phyloP scores from a whole-genome alignment of 1,140 invertebrate species.

The Heliothis subflexa region DNA sequence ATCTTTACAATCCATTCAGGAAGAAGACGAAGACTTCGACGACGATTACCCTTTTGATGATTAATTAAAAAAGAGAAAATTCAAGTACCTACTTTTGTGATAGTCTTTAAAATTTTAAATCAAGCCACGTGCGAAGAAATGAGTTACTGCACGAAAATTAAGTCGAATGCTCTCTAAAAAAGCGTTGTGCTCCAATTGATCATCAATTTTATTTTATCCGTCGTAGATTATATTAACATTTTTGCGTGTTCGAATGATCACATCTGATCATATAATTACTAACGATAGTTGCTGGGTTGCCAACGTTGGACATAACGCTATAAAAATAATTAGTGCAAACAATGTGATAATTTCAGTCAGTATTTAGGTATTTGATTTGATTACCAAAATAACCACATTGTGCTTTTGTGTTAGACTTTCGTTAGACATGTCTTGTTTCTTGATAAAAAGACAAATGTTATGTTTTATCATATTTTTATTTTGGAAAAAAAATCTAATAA shows the following conservation, averaged over 20 bases:
- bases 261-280: background rate
- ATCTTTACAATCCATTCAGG: conserved; percentile 62
- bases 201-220: background rate
- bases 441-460: background rate
- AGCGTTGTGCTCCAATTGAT: background rate
- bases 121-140: too few relatives aligned
- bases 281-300: background rate
- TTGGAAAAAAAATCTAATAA: conserved; percentile 41
- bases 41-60: conserved; percentile 65
- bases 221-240: background rate
- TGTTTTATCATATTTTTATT: conserved; percentile 46
- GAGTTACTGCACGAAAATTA: background rate
- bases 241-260: background rate
- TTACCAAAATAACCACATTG: background rate
- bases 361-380: background rate
- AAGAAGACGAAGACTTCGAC: conserved; percentile 71
- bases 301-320: background rate
- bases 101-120: conserved; percentile 14
- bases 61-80: conserved; percentile 41
- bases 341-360: background rate
- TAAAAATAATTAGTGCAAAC: background rate
- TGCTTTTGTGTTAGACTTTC: background rate
- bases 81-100: conserved; percentile 2
- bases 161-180: background rate
- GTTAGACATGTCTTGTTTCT: background rate